Evolutionary conservation across 2,888 invertebrate genomes (phyloP), one percentile per base, ranked within the genome.

Genomic region (Trichogramma evanescens): DNA sequence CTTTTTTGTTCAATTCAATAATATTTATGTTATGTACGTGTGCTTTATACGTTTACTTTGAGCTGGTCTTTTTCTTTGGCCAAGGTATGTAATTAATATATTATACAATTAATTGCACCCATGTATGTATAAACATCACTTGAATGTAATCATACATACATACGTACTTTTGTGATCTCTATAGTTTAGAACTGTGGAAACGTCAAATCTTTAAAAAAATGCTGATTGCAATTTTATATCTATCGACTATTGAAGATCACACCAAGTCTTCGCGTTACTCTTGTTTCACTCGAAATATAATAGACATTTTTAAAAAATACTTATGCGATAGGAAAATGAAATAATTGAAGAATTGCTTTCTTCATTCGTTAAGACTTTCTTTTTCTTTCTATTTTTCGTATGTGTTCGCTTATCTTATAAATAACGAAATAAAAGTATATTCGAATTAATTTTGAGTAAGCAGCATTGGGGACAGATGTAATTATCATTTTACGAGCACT

Each of bases 61-160:
- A 64, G 59, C 55, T 59, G 61, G 50, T 57, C 42, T 52, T 26
- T 52, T 42, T 56, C 49, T 63, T 63, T 63, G 57, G 58, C 56
- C 58, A 44, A 54, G 50, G 26, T 26, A 26, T 26, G 3, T 26
- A 26, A 26, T 26, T 26, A 26, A 26, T 26, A 26, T 26, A 26
- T 26, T 50, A 57, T 48, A 50, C 50, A 13, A 50, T 5, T 38
- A 4, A 50, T 44, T 48, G 48, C 53, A 53, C 45, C 10, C 10
- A 7, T 26, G 26, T 26, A 26, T 52, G 26, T 46, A n/a, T 26
- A 26, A 26, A 26, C 26, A 26, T 26, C 26, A 26, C 26, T 26
- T 26, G 26, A 26, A 26, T 26, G 26, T 26, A 26, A 26, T 26
- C 26, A 26, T 26, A 26, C 26, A 26, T 26, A 26, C 26, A 26